Percentiles rank a stretch among this genome's conserved stretches.
phyloP scores from a whole-genome alignment of 2,113 vertebrate species.

The Pseudorectes ferrugineus region DNA sequence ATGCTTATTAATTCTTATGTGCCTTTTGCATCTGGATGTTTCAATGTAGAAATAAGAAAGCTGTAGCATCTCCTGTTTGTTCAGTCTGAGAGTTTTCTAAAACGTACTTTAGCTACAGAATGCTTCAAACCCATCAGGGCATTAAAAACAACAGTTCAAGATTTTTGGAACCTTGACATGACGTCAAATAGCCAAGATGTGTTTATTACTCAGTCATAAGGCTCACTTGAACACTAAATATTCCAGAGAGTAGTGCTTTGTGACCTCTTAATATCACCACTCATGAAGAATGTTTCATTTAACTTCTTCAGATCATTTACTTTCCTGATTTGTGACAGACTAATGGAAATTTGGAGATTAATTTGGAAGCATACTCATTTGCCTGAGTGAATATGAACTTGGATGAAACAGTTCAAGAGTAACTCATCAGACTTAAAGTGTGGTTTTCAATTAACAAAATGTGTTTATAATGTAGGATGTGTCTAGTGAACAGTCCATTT shows the following conservation, averaged over 20 bases:
- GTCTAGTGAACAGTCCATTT: not conserved
- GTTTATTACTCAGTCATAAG: not conserved
- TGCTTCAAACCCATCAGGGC: not conserved
- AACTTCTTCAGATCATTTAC: constrained; percentile 30
- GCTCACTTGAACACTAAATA: constrained; percentile 8
- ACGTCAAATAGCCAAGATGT: constrained; percentile 10
- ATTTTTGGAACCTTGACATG: constrained; percentile 11
- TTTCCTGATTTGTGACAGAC: constrained; percentile 24
- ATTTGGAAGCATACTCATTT: constrained; percentile 20
- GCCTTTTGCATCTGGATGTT: not conserved
- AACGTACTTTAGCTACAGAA: not conserved
- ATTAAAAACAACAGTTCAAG: not conserved
- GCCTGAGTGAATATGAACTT: constrained; percentile 30
- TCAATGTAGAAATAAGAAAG: not conserved
- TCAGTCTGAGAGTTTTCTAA: not conserved
- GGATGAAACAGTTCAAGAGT: not conserved
- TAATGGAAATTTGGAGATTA: constrained; percentile 26
- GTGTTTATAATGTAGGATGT: constrained; percentile 23
- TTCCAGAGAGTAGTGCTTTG: not conserved
- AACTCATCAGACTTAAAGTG: constrained; percentile 8
- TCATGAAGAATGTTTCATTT: constrained; percentile 34
- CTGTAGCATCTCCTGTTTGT: not conserved
- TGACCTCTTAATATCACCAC: not conserved
- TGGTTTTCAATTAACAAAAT: constrained; percentile 33
- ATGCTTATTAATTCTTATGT: not conserved